phyloP scores from a whole-genome alignment of 2,888 invertebrate genomes.

The Coelogynopora nodosa region DNA sequence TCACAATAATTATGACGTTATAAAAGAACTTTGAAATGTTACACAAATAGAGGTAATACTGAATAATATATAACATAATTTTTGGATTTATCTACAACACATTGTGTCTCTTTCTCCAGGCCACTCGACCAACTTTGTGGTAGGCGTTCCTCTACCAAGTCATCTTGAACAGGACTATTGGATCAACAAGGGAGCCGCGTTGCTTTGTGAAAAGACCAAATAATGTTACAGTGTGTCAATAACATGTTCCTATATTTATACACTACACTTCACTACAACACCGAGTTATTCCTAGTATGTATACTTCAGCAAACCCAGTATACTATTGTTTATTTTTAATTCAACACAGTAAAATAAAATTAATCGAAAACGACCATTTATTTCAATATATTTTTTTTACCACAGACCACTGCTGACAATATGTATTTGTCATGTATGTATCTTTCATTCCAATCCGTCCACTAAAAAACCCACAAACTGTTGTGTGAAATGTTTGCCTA shows the following conservation, averaged over 20 bases:
- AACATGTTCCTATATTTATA: too few species aligned
- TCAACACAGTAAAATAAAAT: too few species aligned
- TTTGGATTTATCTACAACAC: too few species aligned
- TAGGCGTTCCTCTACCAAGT: constrained; percentile 62
- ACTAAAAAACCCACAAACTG: neutral
- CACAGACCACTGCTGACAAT: neutral
- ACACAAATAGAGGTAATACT: too few species aligned
- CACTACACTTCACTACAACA: neutral
- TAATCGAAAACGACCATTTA: too few species aligned
- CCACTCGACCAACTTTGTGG: constrained; percentile 62
- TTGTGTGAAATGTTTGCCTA: neutral
- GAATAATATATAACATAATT: too few species aligned
- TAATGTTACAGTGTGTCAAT: too few species aligned
- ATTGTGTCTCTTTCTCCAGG: constrained; percentile 52
- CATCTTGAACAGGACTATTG: constrained; percentile 71
- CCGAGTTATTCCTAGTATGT: neutral
- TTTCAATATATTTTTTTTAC: neutral
- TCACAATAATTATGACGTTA: too few species aligned
- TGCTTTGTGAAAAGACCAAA: constrained; percentile 66
- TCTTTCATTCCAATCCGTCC: neutral
- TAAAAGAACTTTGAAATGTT: too few species aligned
- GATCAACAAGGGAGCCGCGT: constrained; percentile 82
- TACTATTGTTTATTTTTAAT: too few species aligned
- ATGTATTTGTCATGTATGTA: neutral
- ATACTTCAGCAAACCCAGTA: too few species aligned